These are phyloP conservation scores for Himantopus leucocephalus DNA, from an alignment of 2,113 vertebrate genomes.

Conservation along the genomic window DNA sequence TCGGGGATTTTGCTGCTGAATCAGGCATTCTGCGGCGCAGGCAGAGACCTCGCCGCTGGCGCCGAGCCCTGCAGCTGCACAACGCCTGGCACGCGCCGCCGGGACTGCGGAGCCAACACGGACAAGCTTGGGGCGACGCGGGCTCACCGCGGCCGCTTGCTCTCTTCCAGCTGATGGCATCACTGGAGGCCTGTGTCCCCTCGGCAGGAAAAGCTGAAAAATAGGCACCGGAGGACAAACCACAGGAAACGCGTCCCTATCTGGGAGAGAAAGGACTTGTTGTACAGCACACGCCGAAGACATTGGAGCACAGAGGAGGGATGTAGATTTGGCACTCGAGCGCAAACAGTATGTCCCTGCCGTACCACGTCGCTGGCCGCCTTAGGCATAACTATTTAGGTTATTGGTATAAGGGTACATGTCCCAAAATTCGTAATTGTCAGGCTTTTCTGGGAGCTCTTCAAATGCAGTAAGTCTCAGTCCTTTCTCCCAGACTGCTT, in stretches of 20 bases:
- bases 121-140: fast-evolving
- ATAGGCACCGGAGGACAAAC: not conserved
- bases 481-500: not conserved
- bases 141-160: fast-evolving
- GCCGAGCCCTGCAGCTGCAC: not conserved
- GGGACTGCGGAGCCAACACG: fast-evolving
- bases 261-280: not conserved
- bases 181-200: not conserved
- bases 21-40: not conserved
- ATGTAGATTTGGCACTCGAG: not conserved
- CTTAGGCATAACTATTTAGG: not conserved
- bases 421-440: not conserved
- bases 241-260: not conserved
- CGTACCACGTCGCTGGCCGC: not conserved
- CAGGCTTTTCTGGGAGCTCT: not conserved
- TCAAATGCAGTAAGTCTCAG: not conserved
- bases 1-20: not conserved
- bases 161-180: not conserved
- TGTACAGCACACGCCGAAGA: not conserved
- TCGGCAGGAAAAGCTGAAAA: not conserved
- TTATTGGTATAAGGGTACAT: not conserved
- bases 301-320: not conserved
- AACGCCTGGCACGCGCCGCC: not conserved
- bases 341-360: not conserved
- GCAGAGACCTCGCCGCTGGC: not conserved